Conservation (phyloP, 2,888 invertebrate genomes). For the Orchesellides sinensis region DNA sequence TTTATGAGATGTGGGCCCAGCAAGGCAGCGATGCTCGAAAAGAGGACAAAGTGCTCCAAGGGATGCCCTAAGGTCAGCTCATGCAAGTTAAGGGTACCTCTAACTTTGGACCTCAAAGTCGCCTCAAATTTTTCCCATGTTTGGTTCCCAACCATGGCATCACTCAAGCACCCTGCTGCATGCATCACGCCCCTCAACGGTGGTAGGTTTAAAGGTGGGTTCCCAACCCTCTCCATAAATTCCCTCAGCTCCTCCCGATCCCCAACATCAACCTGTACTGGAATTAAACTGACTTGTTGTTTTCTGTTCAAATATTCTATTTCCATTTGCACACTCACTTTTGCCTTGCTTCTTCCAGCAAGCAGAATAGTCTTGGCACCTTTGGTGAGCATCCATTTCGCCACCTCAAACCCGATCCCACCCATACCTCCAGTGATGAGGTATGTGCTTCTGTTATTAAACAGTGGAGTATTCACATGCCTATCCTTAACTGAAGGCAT, state of each 20-base stretch:
- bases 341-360: slow-evolving; percentile 1
- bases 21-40: slow-evolving; percentile 36
- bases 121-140: slow-evolving; percentile 27
- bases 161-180: background rate
- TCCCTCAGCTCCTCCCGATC: background rate
- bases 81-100: slow-evolving; percentile 45
- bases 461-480: background rate
- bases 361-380: slow-evolving; percentile 35
- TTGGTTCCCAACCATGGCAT: slow-evolving; percentile 30
- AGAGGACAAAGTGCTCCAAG: slow-evolving; percentile 57
- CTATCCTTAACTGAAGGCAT: background rate
- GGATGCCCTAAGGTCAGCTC: slow-evolving; percentile 12
- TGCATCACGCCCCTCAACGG: slow-evolving; percentile 2
- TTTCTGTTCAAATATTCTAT: background rate
- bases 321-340: background rate
- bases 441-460: slow-evolving; percentile 1
- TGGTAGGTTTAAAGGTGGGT: background rate
- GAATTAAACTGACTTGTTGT: background rate
- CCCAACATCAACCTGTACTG: slow-evolving; percentile 1
- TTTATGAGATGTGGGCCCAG: slow-evolving; percentile 33
- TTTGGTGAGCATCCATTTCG: slow-evolving; percentile 19
- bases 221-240: background rate
- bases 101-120: background rate
- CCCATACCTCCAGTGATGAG: slow-evolving; percentile 48
- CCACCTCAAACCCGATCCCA: slow-evolving; percentile 36